These are phyloP conservation scores for Scaptomyza polygonia DNA, from an alignment of 2,888 invertebrate genomes.

Conservation along the genomic window DNA sequence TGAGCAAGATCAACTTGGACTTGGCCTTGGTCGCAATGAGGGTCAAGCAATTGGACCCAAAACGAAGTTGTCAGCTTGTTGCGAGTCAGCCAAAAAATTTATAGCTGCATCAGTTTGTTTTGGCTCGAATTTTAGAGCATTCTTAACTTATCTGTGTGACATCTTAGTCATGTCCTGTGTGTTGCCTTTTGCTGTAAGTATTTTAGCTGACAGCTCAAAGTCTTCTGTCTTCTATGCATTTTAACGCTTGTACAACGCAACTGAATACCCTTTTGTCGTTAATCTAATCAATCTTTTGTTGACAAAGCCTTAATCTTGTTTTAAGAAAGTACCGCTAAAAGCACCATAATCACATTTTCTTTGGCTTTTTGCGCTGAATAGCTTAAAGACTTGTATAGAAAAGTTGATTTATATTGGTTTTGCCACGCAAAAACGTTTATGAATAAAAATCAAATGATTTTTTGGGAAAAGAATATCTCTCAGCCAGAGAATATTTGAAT, in stretches of 20 bases:
- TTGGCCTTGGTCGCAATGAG: constrained; percentile 42
- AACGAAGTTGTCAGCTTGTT: constrained; percentile 45
- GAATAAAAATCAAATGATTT: constrained; percentile 28
- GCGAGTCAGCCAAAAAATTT: constrained; percentile 10
- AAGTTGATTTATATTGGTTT: background rate
- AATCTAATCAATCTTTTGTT: constrained; percentile 8
- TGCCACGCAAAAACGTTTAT: constrained; percentile 12
- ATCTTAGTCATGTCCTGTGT: constrained; percentile 37
- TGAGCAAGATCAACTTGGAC: constrained; percentile 30
- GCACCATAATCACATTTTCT: background rate
- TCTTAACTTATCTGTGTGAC: constrained; percentile 33
- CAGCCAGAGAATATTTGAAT: too few species aligned
- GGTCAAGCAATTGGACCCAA: constrained; percentile 19
- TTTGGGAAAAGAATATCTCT: constrained; percentile 3
- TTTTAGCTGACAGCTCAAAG: constrained; percentile 41
- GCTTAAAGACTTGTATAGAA: background rate
- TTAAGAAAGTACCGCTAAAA: background rate
- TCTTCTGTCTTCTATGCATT: background rate
- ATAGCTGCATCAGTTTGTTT: constrained; percentile 37
- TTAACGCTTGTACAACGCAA: background rate
- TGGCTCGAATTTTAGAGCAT: constrained; percentile 15
- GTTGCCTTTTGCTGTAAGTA: constrained; percentile 33
- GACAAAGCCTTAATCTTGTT: constrained; percentile 12
- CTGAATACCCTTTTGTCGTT: constrained; percentile 14
- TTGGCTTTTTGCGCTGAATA: background rate